A percentile compares a stretch with the other conserved stretches of the same genome.
phyloP scores from a whole-genome alignment of 2,797 vertebrate genomes.

The Lagorchestes hirsutus region DNA sequence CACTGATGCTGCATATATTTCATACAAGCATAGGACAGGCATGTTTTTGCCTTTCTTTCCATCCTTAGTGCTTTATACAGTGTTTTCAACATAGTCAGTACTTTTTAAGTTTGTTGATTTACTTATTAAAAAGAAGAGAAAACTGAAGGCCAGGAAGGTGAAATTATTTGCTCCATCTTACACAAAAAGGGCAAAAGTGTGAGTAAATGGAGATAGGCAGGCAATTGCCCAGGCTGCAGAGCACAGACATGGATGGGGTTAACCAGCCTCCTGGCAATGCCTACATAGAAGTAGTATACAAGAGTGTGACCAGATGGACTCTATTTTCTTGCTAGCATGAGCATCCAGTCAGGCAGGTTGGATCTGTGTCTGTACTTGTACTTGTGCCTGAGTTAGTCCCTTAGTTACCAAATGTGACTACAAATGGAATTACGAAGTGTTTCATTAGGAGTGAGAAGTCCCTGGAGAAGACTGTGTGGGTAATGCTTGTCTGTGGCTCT shows the following conservation, averaged over 20 bases:
- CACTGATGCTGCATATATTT: neutral
- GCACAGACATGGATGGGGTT: neutral
- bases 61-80: neutral
- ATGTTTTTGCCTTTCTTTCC: neutral
- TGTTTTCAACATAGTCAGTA: neutral
- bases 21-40: neutral
- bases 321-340: neutral
- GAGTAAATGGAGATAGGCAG: neutral
- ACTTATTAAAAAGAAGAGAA: neutral
- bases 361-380: neutral
- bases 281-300: neutral
- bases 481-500: neutral
- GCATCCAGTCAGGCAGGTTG: neutral
- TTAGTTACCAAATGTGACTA: neutral
- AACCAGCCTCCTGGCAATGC: neutral
- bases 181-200: neutral
- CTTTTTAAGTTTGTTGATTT: neutral
- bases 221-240: neutral
- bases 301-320: neutral
- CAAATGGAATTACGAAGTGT: neutral
- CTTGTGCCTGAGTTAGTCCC: neutral
- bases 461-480: neutral
- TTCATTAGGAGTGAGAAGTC: slow-evolving; percentile 1
- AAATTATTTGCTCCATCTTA: neutral
- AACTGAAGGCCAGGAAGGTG: neutral